A percentile compares a stretch with the other conserved stretches of the same genome.
phyloP scores from a whole-genome alignment of 2,113 vertebrate genomes.

The Brevimyrus niger region DNA sequence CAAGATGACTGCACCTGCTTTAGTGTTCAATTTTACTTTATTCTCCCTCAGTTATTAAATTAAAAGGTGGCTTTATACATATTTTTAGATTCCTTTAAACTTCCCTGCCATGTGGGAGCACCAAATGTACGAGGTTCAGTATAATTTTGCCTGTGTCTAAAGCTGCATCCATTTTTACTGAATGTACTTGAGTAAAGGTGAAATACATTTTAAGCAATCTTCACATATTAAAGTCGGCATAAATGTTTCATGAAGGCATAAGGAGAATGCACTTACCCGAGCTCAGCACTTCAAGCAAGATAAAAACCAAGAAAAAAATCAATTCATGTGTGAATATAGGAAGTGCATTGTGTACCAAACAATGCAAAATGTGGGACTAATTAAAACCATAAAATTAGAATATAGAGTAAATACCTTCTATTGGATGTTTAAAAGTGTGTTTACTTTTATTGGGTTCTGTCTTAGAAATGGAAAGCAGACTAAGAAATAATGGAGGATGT shows the following conservation, averaged over 20 bases:
- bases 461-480: background rate
- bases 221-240: background rate
- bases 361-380: background rate
- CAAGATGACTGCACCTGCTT: background rate
- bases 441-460: background rate
- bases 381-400: background rate
- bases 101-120: background rate
- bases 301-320: background rate
- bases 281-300: background rate
- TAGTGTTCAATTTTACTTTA: background rate
- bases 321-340: background rate
- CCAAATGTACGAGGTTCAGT: background rate
- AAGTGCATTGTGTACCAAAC: background rate
- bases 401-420: background rate
- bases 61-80: background rate
- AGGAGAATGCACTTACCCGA: background rate
- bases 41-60: background rate
- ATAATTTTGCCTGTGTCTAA: background rate
- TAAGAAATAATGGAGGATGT: background rate
- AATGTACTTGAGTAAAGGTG: background rate
- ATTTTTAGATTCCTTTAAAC: background rate
- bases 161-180: background rate
- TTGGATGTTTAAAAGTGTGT: background rate
- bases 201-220: background rate
- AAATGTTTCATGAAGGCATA: conserved; percentile 3